Percentiles rank a stretch among this genome's conserved stretches.
phyloP scores from a whole-genome alignment of 2,888 invertebrate species.

The Cabera pusaria region DNA sequence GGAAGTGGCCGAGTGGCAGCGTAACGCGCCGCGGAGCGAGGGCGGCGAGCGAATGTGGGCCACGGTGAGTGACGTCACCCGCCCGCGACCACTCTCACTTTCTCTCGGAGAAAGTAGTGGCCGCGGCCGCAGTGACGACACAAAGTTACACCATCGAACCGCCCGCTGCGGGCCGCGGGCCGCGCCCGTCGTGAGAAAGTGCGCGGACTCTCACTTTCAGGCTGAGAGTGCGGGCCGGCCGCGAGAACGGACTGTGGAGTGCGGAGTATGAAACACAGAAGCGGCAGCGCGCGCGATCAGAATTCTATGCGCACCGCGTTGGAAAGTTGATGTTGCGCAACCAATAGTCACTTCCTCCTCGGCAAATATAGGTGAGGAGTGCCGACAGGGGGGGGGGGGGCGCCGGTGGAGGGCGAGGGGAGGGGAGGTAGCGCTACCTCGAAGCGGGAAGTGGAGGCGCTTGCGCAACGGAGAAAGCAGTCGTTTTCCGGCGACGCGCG shows the following conservation, averaged over 20 bases:
- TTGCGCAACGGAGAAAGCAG: constrained; percentile 78
- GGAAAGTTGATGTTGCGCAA: constrained; percentile 68
- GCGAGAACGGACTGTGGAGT: no score
- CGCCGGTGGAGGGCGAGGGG: constrained; percentile 31
- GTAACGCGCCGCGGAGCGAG: constrained; percentile 42
- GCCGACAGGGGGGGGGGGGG: constrained; percentile 20
- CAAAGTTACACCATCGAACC: constrained; percentile 11
- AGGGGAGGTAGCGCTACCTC: no score
- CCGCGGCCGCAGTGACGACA: constrained; percentile 23
- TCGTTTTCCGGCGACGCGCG: constrained; percentile 74
- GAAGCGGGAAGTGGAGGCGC: constrained; percentile 65
- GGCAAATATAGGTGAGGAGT: constrained; percentile 60
- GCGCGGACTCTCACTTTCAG: constrained; percentile 34
- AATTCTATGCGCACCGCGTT: constrained; percentile 47
- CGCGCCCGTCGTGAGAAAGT: constrained; percentile 7
- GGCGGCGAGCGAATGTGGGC: constrained; percentile 3
- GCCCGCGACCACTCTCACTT: constrained; percentile 41
- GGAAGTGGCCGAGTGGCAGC: constrained; percentile 69
- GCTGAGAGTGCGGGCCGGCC: not conserved
- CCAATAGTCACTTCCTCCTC: constrained; percentile 65
- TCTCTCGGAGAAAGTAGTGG: constrained; percentile 30
- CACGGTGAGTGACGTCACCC: constrained; percentile 10
- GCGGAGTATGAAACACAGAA: no score
- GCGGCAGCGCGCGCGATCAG: constrained; percentile 40
- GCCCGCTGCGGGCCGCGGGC: not conserved